phyloP scores from a whole-genome alignment of 2,113 vertebrate genomes.

The Mormyrus lacerda region DNA sequence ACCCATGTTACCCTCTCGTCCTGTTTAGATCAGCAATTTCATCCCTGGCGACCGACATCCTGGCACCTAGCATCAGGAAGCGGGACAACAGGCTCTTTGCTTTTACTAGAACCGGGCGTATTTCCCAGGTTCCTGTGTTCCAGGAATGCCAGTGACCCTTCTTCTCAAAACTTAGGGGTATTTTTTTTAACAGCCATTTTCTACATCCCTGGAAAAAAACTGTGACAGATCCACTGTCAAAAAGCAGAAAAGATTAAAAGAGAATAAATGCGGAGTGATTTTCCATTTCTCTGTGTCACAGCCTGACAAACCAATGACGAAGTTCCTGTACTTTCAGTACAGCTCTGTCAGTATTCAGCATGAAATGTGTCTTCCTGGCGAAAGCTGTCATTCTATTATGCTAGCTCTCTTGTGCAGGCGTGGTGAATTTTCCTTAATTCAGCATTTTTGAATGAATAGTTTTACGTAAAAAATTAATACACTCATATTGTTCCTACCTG shows the following conservation, averaged over 20 bases:
- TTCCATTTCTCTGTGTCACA: conserved; percentile 12
- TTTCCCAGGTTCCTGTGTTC: conserved; percentile 31
- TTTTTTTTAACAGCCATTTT: conserved; percentile 18
- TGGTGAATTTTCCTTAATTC: not conserved
- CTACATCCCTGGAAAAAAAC: conserved; percentile 5
- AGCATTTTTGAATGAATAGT: not conserved
- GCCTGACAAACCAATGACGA: not conserved
- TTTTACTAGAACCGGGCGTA: conserved; percentile 25
- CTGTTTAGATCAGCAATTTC: not conserved
- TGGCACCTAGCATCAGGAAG: not conserved
- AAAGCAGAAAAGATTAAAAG: conserved; percentile 19
- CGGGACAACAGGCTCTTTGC: conserved; percentile 24
- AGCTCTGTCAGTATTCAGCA: not conserved
- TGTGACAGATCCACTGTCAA: conserved; percentile 6
- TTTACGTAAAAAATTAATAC: not conserved
- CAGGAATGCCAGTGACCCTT: conserved; percentile 20
- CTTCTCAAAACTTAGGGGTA: conserved; percentile 14
- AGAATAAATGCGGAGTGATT: conserved; percentile 22
- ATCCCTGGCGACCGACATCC: not conserved
- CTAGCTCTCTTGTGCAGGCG: not conserved
- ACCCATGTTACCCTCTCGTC: not conserved
- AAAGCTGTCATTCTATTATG: not conserved
- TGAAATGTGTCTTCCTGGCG: not conserved
- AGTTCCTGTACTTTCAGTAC: not conserved
- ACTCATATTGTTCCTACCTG: not conserved